A percentile compares a stretch with the other conserved stretches of the same genome.
These are phyloP conservation scores for Dryobota labecula DNA, from an alignment of 2,888 invertebrate species.

Conservation along the genomic window DNA sequence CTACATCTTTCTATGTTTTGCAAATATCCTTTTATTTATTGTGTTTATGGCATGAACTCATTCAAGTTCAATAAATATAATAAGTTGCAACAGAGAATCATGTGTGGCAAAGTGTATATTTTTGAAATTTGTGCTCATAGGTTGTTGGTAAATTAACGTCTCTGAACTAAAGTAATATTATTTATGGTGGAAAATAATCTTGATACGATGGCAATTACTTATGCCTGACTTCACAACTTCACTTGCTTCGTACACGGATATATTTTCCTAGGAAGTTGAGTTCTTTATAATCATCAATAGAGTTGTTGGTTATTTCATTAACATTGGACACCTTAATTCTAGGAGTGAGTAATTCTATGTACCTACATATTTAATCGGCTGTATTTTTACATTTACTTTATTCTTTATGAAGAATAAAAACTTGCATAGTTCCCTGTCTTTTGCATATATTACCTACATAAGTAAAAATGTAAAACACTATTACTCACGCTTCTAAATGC, in stretches of 20 bases:
- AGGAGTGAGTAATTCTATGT: neutral
- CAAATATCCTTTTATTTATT: neutral
- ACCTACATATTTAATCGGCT: too few species aligned
- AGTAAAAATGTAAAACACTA: constrained; percentile 39
- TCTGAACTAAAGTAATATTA: neutral
- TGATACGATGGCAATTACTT: neutral
- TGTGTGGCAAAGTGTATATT: neutral
- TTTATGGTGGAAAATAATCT: neutral
- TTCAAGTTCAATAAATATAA: too few species aligned
- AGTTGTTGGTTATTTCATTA: neutral
- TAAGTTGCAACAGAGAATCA: neutral
- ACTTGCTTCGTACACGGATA: neutral
- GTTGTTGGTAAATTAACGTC: neutral
- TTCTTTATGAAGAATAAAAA: neutral
- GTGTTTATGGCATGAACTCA: neutral
- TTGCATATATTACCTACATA: constrained; percentile 20
- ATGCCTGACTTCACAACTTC: neutral
- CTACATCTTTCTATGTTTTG: too few species aligned
- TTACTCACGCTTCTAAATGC: constrained; percentile 25
- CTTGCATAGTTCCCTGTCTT: constrained; percentile 10
- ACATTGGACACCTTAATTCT: neutral
- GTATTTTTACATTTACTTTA: neutral
- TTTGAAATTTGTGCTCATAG: neutral
- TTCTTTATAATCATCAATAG: neutral
- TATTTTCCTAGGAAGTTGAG: neutral